Base-by-base conservation (phyloP, 2,888 invertebrate genomes). In the Panopea generosa region DNA sequence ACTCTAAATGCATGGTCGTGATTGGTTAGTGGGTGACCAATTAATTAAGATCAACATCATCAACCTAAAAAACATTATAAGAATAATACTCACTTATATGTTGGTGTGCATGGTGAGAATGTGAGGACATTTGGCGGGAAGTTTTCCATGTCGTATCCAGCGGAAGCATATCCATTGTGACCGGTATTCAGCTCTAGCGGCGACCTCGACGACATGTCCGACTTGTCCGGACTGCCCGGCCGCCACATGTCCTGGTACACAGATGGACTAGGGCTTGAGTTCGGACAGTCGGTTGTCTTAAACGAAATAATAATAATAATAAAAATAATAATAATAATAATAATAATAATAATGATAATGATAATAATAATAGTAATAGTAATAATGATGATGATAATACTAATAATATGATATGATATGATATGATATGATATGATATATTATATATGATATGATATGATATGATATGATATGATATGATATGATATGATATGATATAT, bases 141-240 rank as follows among this genome's bases (percentile, higher is more conserved):
- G 7, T 97, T 97, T 90, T 98, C 97, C 90, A 97, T 94, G 90
- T 97, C 97, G 85, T 97, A 93, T 0, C 96, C 95, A 26, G 97
- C 96, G 86, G 97, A 93, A 0, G 97, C 95, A 93, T 97, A 97
- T 97, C 93, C 0, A 96, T 95, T 93, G 97, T 93, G 0, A 96
- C 95, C 93, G 97, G 97, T 63, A 27, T 53, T 59, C 43, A 72
- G 65, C 9, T 70, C 65, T 16, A 75, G 43, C 18, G 77, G 77
- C 1, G 77, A 75, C 16, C 74, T 43, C 16, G 65, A 60, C 27
- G 61, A 45, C 29, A 66, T 45, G 14, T 71, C 74, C 1, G 70
- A 62, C 38, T 66, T 60, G 24, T 81, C 76, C 24, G 70, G 50
- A 22, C 67, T 63, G 16, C 67, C 63, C 56, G 75, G 59, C 26